Percentiles rank a stretch among this genome's conserved stretches.
Evolutionary conservation across 2,888 invertebrate species (phyloP).

Genomic region (Drosophila hamatofila): DNA sequence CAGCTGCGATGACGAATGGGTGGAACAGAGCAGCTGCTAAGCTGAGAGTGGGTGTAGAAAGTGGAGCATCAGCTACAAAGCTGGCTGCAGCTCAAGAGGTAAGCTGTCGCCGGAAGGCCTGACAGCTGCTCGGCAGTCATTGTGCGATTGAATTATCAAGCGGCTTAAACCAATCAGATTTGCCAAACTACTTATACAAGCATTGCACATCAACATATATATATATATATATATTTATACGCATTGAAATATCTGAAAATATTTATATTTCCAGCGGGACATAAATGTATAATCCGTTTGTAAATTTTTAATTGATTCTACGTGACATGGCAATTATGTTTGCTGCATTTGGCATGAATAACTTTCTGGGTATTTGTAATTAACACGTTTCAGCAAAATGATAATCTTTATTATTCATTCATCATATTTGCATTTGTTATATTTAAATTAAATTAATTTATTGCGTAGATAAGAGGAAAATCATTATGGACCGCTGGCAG

Average conservation of each 20-base stretch:
- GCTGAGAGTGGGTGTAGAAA: slow-evolving; percentile 12
- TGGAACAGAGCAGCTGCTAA: neutral
- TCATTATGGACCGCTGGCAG: neutral
- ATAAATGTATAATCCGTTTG: slow-evolving; percentile 34
- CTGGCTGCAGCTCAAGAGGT: slow-evolving; percentile 12
- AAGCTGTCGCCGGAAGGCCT: slow-evolving; percentile 47
- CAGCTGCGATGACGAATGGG: slow-evolving; percentile 55
- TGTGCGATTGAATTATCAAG: slow-evolving; percentile 64
- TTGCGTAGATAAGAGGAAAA: slow-evolving; percentile 6
- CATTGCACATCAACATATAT: neutral
- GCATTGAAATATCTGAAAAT: neutral
- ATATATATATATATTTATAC: neutral
- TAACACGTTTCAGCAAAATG: slow-evolving; percentile 34
- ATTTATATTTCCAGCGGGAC: neutral
- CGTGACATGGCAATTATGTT: slow-evolving; percentile 47
- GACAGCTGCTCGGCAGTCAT: slow-evolving; percentile 53
- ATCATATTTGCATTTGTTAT: slow-evolving; percentile 42
- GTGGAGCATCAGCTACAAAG: neutral
- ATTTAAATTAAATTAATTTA: slow-evolving; percentile 38
- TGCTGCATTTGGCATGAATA: slow-evolving; percentile 43
- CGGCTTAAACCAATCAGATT: slow-evolving; percentile 58
- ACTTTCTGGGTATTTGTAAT: slow-evolving; percentile 28
- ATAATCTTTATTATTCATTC: slow-evolving; percentile 49
- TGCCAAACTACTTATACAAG: slow-evolving; percentile 41
- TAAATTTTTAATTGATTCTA: slow-evolving; percentile 53